Evolutionary conservation across 2,888 invertebrate species (phyloP), one percentile per base, ranked within the genome.

Genomic region (Caenorhabditis sulstoni): DNA sequence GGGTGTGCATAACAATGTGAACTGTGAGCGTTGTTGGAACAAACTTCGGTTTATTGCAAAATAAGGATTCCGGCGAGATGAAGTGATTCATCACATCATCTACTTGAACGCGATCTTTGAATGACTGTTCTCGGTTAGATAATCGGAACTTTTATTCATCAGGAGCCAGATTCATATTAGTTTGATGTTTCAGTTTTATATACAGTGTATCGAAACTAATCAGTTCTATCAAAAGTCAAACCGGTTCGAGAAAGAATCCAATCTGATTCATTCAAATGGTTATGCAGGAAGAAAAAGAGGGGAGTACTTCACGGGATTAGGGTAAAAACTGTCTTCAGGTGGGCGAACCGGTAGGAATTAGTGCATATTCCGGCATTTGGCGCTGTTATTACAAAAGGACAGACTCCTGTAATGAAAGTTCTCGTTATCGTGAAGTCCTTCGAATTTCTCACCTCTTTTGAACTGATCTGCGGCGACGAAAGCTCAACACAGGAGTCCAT

Each of bases 401-500:
- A 12, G 84, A 84, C 53, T 84, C 84, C 84, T 84, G 71, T 44
- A 82, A 73, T 29, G 7, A 52, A 52, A 18, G 29, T 12, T 47
- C 1, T 52, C 0, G 49, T 20, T 1, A 52, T 37, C 18, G 2
- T 11, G 7, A 20, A 0, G 37, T 18, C 9, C 4, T n/a, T 29
- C 5, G 35, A 16, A 1, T 14, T 14, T 18, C 18, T 20, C 29
- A 78, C 75, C 53, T 75, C 81, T 75, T 77, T 77, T 0, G 77
- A 80, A 45, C 75, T 71, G 20, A 77, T 78, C 35, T 81, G 84
- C 9, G 83, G 81, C 1, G 84, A 84, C 9, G 82, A 83, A n/a
- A 84, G 58, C 49, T 85, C 85, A 18, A 83, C 76, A 44, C 85
- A 85, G 12, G 85, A 85, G 47, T 85, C 85, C 73, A 85, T 55